These are phyloP conservation scores for Leucoma salicis DNA, from an alignment of 2,888 invertebrate species.

Conservation along the genomic window DNA sequence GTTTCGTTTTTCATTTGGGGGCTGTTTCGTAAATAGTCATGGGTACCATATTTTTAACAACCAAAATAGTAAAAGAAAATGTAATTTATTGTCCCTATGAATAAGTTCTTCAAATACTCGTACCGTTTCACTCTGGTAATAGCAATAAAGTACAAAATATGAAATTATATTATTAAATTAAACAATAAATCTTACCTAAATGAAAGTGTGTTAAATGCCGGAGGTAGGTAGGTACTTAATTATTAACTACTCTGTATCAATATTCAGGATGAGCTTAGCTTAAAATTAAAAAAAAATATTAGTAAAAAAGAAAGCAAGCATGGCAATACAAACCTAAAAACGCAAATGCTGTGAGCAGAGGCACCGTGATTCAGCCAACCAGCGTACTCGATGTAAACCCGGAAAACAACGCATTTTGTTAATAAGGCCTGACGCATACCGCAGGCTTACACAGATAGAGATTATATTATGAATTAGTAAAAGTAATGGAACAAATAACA, in stretches of 20 bases:
- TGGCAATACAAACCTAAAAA: constrained; percentile 76
- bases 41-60: too few species aligned
- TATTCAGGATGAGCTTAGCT: neutral
- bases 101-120: too few species aligned
- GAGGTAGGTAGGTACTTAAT: neutral
- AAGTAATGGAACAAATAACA: constrained; percentile 7
- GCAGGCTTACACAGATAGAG: constrained; percentile 30
- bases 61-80: too few species aligned
- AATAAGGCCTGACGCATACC: constrained; percentile 45
- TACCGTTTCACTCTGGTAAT: too few species aligned
- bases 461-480: constrained; percentile 20
- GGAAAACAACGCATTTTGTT: constrained; percentile 74
- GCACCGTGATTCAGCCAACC: constrained; percentile 68
- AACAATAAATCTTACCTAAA: too few species aligned
- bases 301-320: constrained; percentile 57
- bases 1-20: too few species aligned
- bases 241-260: too few species aligned
- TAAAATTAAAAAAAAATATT: constrained; percentile 6
- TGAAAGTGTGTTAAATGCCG: too few species aligned
- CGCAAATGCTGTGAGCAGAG: constrained; percentile 77
- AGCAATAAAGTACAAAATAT: too few species aligned
- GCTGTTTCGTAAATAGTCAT: too few species aligned
- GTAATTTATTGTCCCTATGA: too few species aligned
- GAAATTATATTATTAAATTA: too few species aligned
- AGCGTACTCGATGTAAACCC: constrained; percentile 65